Evolutionary conservation across 2,888 invertebrate species (phyloP), one percentile per base, ranked within the genome.

Genomic region (Chalcosyrphus nemorum): DNA sequence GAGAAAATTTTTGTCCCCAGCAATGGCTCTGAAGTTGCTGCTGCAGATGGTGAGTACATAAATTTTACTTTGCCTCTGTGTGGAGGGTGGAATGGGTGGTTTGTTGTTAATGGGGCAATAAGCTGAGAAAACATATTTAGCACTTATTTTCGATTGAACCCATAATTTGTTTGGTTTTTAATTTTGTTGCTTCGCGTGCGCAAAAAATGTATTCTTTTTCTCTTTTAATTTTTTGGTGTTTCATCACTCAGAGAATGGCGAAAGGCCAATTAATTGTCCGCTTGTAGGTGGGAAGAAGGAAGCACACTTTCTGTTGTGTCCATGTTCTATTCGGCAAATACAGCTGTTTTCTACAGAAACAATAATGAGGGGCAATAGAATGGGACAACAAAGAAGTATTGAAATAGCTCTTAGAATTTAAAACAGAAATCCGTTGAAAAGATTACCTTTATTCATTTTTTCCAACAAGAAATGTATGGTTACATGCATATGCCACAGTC

Each of bases 1-100:
- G 84, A 84, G 45, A 84, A 84, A 68, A 75, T 84, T n/a, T 84
- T 80, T 38, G 59, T 84, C 9, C 84, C 78, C 38, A 52, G 70
- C 11, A 41, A 50, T 6, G 35, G 50, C 17, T 27, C 84, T 13
- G 84, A 75, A 17, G 57, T 66, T 65, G 54, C 5, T 17, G 72
- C 24, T 38, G 38, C 47, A 2, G 84, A 80, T 27, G 84, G 70
- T 71, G 65, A 78, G 78, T 78, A 56, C 3, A 21, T 56, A n/a
- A 47, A 19, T 47, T 32, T 56, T 4, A 35, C n/a, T 56, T 7
- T 19, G 13, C 13, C n/a, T 13, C n/a, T 4, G 38, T 5, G 13
- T 38, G 13, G 38, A 13, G 38, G 5, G 13, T 38, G 13, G 38
- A 13, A n/a, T 24, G 24, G 24, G 35, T 2, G 7, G 35, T n/a